A percentile compares a stretch with the other conserved stretches of the same genome.
phyloP scores from a whole-genome alignment of 64 coral and sea anemone species.

The Porites lutea region DNA sequence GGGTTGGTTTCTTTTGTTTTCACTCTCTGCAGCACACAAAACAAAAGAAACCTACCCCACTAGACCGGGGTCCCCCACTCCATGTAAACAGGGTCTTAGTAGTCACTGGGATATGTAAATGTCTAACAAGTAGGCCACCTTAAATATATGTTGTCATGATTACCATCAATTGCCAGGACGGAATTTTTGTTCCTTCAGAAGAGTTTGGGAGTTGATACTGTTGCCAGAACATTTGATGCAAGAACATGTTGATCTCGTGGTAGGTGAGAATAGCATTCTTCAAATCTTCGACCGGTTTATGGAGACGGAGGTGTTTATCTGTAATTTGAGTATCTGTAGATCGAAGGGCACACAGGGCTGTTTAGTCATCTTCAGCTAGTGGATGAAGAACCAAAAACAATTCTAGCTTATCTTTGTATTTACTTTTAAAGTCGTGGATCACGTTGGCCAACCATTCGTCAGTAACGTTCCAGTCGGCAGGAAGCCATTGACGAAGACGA shows the following conservation, averaged over 20 bases:
- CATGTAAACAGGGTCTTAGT: too few species aligned
- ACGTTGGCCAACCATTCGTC: constrained; percentile 65
- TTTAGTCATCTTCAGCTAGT: constrained; percentile 29
- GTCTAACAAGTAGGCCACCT: too few species aligned
- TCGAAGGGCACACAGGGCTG: constrained; percentile 19
- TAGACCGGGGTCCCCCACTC: too few species aligned
- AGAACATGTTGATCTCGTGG: constrained; percentile 77
- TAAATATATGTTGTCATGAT: not conserved
- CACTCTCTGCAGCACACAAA: too few species aligned
- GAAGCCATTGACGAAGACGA: constrained; percentile 58
- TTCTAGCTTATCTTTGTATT: constrained; percentile 9
- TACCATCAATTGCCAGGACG: constrained; percentile 75
- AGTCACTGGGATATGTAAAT: too few species aligned
- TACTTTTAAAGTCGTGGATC: constrained; percentile 8
- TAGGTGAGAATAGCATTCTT: constrained; percentile 53
- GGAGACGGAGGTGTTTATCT: not conserved
- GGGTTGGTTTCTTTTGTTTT: too few species aligned
- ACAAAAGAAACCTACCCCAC: too few species aligned
- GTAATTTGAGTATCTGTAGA: not conserved
- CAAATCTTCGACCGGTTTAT: constrained; percentile 64
- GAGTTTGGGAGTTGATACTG: constrained; percentile 25
- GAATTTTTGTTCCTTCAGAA: constrained; percentile 58
- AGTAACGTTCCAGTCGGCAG: constrained; percentile 48
- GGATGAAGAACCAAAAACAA: constrained; percentile 30
- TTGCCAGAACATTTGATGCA: constrained; percentile 88